A percentile compares a stretch with the other conserved stretches of the same genome.
These are phyloP conservation scores for Trogon melanurus DNA, from an alignment of 2,113 vertebrate genomes.

Conservation along the genomic window DNA sequence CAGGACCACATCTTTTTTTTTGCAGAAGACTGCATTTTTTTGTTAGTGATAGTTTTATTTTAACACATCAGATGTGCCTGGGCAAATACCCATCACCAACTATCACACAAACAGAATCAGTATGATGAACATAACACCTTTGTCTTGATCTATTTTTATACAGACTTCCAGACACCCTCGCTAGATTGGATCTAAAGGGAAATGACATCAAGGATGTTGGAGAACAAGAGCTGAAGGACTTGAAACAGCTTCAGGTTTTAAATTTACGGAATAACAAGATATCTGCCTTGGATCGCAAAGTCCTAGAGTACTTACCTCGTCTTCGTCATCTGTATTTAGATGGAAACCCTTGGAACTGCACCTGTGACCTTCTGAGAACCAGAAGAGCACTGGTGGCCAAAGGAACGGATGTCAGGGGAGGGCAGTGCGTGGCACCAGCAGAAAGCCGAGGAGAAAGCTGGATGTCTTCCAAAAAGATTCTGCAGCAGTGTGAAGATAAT, in stretches of 20 bases:
- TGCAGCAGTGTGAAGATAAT: conserved; percentile 74
- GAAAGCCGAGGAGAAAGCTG: conserved; percentile 77
- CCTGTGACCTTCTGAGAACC: conserved; percentile 77
- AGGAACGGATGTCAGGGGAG: conserved; percentile 78
- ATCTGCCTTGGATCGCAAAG: conserved; percentile 72
- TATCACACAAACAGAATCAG: not conserved
- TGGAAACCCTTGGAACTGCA: conserved; percentile 86
- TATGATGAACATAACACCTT: not conserved
- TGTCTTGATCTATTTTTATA: not conserved
- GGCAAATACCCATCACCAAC: not conserved
- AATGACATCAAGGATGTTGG: conserved; percentile 77
- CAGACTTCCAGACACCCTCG: conserved; percentile 81
- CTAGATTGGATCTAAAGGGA: conserved; percentile 83
- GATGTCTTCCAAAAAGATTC: conserved; percentile 80
- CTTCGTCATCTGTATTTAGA: conserved; percentile 81
- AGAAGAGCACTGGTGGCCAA: conserved; percentile 74
- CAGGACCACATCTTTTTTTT: not conserved
- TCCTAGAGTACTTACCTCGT: conserved; percentile 75
- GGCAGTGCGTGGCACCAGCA: conserved; percentile 74
- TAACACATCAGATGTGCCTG: not conserved
- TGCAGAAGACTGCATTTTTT: not conserved
- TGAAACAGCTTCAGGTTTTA: conserved; percentile 84
- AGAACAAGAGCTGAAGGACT: conserved; percentile 74
- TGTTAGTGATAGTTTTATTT: not conserved
- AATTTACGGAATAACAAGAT: conserved; percentile 84